Evolutionary conservation across 2,888 invertebrate species (phyloP).

Genomic region (Chaetogeoica ovagalla): DNA sequence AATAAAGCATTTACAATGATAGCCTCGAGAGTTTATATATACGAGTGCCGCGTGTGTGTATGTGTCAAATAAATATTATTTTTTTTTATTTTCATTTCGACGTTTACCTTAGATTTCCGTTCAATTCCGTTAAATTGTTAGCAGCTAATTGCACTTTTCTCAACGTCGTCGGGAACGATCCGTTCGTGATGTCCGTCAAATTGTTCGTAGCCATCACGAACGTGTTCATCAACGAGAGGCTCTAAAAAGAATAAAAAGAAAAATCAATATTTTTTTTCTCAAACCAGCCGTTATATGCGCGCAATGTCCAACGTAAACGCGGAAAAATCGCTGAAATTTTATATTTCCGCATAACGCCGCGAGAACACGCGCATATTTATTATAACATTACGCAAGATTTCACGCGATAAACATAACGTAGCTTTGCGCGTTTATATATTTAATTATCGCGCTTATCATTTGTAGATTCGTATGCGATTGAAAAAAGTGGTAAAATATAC

Average conservation of each 20-base stretch:
- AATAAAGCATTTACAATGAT: neutral
- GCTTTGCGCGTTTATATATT: neutral
- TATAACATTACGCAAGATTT: slow-evolving; percentile 2
- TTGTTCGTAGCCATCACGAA: slow-evolving; percentile 76
- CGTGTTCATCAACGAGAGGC: slow-evolving; percentile 68
- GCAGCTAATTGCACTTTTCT: slow-evolving; percentile 74
- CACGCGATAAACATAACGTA: neutral
- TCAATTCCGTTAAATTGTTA: slow-evolving; percentile 73
- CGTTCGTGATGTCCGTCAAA: slow-evolving; percentile 72
- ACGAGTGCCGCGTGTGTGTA: neutral
- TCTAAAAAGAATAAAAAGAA: slow-evolving; percentile 59
- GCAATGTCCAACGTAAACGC: neutral
- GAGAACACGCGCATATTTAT: neutral
- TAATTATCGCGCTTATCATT: slow-evolving; percentile 1
- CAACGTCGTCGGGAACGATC: slow-evolving; percentile 71
- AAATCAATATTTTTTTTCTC: neutral
- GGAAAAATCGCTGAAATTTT: neutral
- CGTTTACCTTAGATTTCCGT: slow-evolving; percentile 71
- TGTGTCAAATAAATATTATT: too few species aligned
- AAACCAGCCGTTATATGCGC: neutral
- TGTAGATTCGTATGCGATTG: too few species aligned
- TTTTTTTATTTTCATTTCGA: neutral
- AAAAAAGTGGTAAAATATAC: too few species aligned
- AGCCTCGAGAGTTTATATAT: neutral
- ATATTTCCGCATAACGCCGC: neutral